Percentiles rank a stretch among this genome's conserved stretches.
These are phyloP conservation scores for Numida meleagris DNA, from an alignment of 2,113 vertebrate genomes.

Conservation along the genomic window DNA sequence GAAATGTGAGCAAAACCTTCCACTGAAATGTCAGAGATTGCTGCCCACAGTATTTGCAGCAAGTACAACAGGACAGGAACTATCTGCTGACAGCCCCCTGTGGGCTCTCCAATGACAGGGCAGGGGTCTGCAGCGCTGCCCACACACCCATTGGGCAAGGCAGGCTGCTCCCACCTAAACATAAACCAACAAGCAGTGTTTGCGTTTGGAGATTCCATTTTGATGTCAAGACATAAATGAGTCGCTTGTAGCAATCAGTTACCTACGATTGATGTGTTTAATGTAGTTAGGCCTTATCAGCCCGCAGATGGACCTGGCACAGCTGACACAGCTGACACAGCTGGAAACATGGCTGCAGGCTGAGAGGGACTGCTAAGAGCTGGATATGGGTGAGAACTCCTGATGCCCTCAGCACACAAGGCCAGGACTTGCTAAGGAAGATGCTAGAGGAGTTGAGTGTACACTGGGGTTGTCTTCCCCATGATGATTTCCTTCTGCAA, in stretches of 20 bases:
- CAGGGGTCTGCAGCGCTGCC: neutral
- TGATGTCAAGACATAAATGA: neutral
- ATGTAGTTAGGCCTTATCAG: neutral
- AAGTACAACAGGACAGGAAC: neutral
- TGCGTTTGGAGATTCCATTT: neutral
- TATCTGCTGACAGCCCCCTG: neutral
- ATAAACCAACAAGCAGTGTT: neutral
- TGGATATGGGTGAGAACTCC: neutral
- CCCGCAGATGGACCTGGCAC: neutral
- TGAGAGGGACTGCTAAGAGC: neutral
- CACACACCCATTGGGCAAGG: neutral
- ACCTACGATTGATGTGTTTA: neutral
- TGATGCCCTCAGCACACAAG: neutral
- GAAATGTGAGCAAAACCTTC: slow-evolving; percentile 47
- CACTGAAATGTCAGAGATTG: slow-evolving; percentile 9
- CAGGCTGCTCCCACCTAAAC: neutral
- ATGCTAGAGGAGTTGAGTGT: neutral
- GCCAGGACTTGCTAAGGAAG: neutral
- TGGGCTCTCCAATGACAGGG: neutral
- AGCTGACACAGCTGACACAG: neutral
- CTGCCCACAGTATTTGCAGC: neutral
- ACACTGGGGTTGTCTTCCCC: neutral
- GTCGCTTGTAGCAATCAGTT: neutral
- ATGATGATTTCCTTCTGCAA: neutral
- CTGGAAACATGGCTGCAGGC: neutral